phyloP scores from a whole-genome alignment of 2,888 invertebrate genomes.

The Lycaena phlaeas region DNA sequence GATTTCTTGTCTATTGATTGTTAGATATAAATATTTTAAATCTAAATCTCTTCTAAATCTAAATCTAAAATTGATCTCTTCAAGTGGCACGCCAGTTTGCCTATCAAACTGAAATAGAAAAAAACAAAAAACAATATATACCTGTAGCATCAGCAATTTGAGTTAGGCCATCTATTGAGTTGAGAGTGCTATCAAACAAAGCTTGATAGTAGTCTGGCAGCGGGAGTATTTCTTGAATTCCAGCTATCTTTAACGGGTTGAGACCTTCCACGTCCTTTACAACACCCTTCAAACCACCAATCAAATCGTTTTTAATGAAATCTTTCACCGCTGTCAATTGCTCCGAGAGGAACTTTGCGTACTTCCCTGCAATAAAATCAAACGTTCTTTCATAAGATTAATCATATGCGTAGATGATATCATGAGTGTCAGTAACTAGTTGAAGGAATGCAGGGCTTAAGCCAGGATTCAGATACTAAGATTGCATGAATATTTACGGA shows the following conservation, averaged over 20 bases:
- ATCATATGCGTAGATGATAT: background rate
- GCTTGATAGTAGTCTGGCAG: slow-evolving; percentile 49
- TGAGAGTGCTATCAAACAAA: slow-evolving; percentile 40
- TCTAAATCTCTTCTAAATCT: too few species aligned
- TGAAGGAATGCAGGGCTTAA: slow-evolving; percentile 1
- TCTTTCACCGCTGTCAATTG: slow-evolving; percentile 42
- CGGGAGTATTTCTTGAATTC: slow-evolving; percentile 35
- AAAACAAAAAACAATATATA: slow-evolving; percentile 24
- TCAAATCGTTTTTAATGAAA: slow-evolving; percentile 54
- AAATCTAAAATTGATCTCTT: too few species aligned
- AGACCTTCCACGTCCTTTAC: slow-evolving; percentile 43
- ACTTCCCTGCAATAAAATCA: slow-evolving; percentile 39
- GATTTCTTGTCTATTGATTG: too few species aligned
- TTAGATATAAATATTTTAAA: too few species aligned
- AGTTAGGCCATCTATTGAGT: slow-evolving; percentile 54
- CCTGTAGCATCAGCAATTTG: slow-evolving; percentile 76
- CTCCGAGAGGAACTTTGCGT: slow-evolving; percentile 40
- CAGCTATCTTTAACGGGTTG: slow-evolving; percentile 31
- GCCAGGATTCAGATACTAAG: slow-evolving; percentile 4
- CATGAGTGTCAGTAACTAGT: background rate
- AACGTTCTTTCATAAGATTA: background rate
- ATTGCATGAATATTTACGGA: background rate
- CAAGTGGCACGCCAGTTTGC: too few species aligned
- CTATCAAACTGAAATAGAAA: too few species aligned
- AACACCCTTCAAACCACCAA: slow-evolving; percentile 46